Conservation (phyloP, 37 sponge, comb jelly and placozoan species). For the Halisarca cf. caerulea region DNA sequence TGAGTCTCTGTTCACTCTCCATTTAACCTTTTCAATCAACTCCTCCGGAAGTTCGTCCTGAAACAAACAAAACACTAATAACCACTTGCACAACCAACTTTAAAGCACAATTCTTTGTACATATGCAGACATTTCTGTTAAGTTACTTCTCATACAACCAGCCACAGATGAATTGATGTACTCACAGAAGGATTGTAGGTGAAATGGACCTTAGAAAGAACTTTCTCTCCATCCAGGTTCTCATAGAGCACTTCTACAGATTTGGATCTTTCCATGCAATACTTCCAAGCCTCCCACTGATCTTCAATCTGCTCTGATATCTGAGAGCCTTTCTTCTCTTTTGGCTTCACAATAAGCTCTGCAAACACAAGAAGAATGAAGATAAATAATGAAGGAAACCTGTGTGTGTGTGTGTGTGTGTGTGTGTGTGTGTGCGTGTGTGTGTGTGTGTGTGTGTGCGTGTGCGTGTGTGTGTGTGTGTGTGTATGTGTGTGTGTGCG, state of each 20-base stretch:
- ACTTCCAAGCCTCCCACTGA: conserved; percentile 42
- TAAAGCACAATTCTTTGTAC: too few species aligned
- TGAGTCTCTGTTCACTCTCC: conserved; percentile 72
- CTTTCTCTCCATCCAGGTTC: conserved; percentile 34
- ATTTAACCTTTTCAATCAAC: conserved; percentile 73
- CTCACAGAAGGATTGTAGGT: conserved; percentile 36
- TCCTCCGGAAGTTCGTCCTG: conserved; percentile 61
- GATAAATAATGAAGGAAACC: too few species aligned
- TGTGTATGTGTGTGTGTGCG: too few species aligned
- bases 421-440: too few species aligned
- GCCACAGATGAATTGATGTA: not conserved
- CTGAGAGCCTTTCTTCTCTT: not conserved
- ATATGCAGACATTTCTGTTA: too few species aligned
- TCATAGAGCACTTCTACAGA: conserved; percentile 54
- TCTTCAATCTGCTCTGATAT: not conserved
- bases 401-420: too few species aligned
- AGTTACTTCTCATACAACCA: not conserved
- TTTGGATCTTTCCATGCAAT: conserved; percentile 43
- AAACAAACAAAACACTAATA: too few species aligned
- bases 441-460: too few species aligned
- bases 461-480: too few species aligned
- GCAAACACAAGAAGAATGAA: too few species aligned
- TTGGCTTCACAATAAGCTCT: not conserved
- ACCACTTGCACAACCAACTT: too few species aligned
- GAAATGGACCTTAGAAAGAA: conserved; percentile 60